Evolutionary conservation across 2,113 vertebrate species (phyloP), one percentile per base, ranked within the genome.

Genomic region (Heterocephalus glaber): DNA sequence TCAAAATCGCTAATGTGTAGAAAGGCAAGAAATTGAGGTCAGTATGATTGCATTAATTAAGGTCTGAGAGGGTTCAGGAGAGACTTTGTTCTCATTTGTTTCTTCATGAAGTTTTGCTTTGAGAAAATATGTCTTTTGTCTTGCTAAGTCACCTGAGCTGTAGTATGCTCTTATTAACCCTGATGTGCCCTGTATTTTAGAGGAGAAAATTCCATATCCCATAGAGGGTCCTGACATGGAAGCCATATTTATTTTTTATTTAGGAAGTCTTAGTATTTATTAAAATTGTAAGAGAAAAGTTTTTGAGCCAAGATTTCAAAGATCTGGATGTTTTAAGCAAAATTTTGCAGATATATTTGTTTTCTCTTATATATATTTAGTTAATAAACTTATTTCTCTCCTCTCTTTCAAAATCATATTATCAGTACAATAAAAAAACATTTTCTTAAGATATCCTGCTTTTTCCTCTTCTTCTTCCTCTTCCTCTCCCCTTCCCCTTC

Each of bases 211-310:
- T 60, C 22, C 11, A 12, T 28, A 65, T 5, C 6, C 41, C 26
- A 1, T 0, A 1, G 4, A 30, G 38, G 17, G 26, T 54, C 41
- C 52, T 86, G 35, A 35, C 22, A 22, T 54, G 11, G 10, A 17
- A 76, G 38, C 52, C 3, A 4, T 38, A 44, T 41, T 52, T 94
- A 68, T 65, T 94, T 95, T 97, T 88, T 35, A 93, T 84, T 96
- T 97, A 93, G 87, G 90, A 98, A 81, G 66, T 54, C 92, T 97
- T 65, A 81, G 22, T 93, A 44, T 77, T 95, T 94, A 49, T 95
- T 97, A 95, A 97, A 90, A 93, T 95, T 79, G 54, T 94, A 66
- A 60, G 4, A 92, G 84, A 47, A 35, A 66, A 14, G 63, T 63
- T 80, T 96, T 49, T 72, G 56, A 97, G 90, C 11, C 49, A 16